Percentiles rank a stretch among this genome's conserved stretches.
Evolutionary conservation across 2,797 vertebrate genomes (phyloP).

Genomic region (Rhynchonycteris naso): DNA sequence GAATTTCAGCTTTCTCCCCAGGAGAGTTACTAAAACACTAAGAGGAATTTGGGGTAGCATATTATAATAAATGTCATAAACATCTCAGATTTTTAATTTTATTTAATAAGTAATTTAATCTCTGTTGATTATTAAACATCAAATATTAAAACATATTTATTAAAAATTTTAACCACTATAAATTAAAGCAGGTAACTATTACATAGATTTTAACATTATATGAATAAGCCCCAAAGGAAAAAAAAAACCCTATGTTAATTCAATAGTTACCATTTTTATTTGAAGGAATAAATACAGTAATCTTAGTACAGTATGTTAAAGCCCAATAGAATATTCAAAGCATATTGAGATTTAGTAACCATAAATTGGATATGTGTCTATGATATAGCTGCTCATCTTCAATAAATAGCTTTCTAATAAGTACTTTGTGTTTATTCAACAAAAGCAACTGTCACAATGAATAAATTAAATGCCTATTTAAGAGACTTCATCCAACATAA

Average conservation of each 20-base stretch:
- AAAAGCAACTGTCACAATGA: slow-evolving; percentile 61
- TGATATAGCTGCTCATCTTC: slow-evolving; percentile 69
- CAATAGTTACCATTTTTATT: slow-evolving; percentile 72
- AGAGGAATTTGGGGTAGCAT: slow-evolving; percentile 61
- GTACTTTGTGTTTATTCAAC: slow-evolving; percentile 74
- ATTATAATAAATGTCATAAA: slow-evolving; percentile 79
- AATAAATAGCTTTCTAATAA: slow-evolving; percentile 78
- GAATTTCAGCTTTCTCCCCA: slow-evolving; percentile 63
- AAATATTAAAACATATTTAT: slow-evolving; percentile 73
- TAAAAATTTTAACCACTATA: slow-evolving; percentile 68
- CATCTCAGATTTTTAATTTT: slow-evolving; percentile 80
- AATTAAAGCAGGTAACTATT: slow-evolving; percentile 63
- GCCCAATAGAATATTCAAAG: slow-evolving; percentile 71
- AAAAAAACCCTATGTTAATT: slow-evolving; percentile 58
- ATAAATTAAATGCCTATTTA: slow-evolving; percentile 76
- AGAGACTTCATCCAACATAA: slow-evolving; percentile 33
- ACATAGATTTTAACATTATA: slow-evolving; percentile 68
- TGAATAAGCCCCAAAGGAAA: slow-evolving; percentile 65
- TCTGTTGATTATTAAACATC: slow-evolving; percentile 72
- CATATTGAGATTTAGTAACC: slow-evolving; percentile 73
- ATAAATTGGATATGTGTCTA: slow-evolving; percentile 70
- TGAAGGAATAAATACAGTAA: slow-evolving; percentile 64
- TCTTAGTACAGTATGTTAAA: slow-evolving; percentile 61
- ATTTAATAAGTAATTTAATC: slow-evolving; percentile 81
- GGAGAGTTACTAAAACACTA: slow-evolving; percentile 59